Conservation (phyloP, 2,113 vertebrate genomes). For the Podarcis cretensis region DNA sequence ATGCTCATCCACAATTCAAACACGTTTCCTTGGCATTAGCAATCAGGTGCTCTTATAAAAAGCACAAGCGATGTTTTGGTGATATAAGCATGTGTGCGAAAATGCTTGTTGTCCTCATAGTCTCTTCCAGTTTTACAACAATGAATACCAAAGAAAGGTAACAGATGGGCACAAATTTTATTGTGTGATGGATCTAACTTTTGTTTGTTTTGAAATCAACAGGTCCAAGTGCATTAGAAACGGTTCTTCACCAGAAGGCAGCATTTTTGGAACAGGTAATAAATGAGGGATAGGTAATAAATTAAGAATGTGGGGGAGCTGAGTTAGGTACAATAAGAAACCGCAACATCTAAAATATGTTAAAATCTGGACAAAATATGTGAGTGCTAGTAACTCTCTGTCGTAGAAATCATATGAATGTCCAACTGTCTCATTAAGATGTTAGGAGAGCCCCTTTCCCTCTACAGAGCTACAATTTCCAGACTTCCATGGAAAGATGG, state of each 20-base stretch:
- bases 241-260: background rate
- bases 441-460: no score
- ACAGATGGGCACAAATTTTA: background rate
- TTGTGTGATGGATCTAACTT: background rate
- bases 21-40: background rate
- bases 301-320: background rate
- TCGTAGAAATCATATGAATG: background rate
- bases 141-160: background rate
- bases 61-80: no score
- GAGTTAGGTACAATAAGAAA: background rate
- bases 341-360: background rate
- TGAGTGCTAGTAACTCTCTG: background rate
- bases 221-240: background rate
- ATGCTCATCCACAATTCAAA: background rate
- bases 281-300: background rate
- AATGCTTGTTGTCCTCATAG: background rate
- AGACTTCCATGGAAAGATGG: no score
- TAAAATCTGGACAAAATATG: background rate
- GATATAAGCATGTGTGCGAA: background rate
- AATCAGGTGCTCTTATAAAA: background rate
- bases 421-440: no score
- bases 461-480: no score
- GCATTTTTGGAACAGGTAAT: conserved; percentile 59
- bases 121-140: background rate
- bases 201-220: background rate